Base-by-base conservation (phyloP, 2,888 invertebrate genomes). In the Caenorhabditis uteleia region DNA sequence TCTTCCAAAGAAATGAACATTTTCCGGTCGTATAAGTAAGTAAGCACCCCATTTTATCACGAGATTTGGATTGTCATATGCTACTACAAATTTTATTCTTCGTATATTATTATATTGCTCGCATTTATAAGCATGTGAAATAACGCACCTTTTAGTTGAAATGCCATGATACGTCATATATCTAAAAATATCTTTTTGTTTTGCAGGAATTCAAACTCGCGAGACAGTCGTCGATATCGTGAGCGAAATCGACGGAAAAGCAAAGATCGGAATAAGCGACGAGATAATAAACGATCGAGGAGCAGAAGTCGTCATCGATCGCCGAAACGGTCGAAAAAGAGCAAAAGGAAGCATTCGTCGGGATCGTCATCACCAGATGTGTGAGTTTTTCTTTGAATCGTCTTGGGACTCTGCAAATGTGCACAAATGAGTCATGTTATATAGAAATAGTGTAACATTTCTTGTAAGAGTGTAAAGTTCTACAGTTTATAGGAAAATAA, bases 261-360 rank as follows among this genome's bases (percentile, higher is more conserved):
- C 49, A 56, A 53, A 21, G 62, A 62, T 16, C 45, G 56, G 12
- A 62, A 48, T 3, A 33, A 6, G 4, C n/a, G 26, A 33, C 2
- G 45, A 12, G 45, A 45, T n/a, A 29, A 29, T 7, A 45, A 23
- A 26, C 31, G 45, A 21, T 57, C 56, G 5, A 31, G 54, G 6
- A 54, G 54, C 38, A 50, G 61, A 16, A 61, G 61, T 36, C 38
- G 62, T 16, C 62, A 62, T 47, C 25, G 57, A 26, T 57, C 56
- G 4, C 62, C 62, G 20, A 56, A 43, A 39, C 39, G 62, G 20
- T 43, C 46, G 16, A 50, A 56, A 23, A 56, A 57, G 36, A 56
- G 50, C 31, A 47, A 23, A 31, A 27, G 53, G 18, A 51, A 57
- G n/a, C 53, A 43, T 21, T 57, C 62, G 12, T 57, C 56, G 2